Conservation (phyloP, 2,113 vertebrate species). For the Pantherophis guttatus region DNA sequence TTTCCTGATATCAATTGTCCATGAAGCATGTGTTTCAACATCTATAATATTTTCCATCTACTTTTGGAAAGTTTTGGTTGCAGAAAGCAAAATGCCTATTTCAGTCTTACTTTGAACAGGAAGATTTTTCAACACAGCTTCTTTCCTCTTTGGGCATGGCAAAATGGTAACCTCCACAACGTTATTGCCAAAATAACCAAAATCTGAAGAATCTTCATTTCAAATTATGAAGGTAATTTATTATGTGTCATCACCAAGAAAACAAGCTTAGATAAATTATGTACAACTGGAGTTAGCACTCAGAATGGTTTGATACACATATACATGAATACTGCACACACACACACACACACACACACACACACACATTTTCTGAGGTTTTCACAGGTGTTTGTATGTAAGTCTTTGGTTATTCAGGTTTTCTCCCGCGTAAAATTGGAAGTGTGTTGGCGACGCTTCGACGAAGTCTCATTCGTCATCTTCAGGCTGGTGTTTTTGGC, state of each 20-base stretch:
- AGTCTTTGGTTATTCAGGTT: too few relatives aligned
- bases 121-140: neutral
- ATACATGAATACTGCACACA: constrained; percentile 55
- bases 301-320: constrained; percentile 67
- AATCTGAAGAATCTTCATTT: neutral
- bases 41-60: neutral
- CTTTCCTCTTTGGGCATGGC: neutral
- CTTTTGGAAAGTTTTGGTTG: neutral
- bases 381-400: too few relatives aligned
- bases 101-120: neutral
- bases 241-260: constrained; percentile 49
- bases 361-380: neutral
- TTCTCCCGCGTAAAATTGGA: too few relatives aligned
- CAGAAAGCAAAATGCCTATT: neutral
- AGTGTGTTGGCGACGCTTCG: too few relatives aligned
- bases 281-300: constrained; percentile 44
- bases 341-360: neutral
- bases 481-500: too few relatives aligned
- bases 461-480: too few relatives aligned
- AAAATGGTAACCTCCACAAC: neutral
- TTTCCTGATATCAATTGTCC: neutral
- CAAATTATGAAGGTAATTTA: constrained; percentile 61
- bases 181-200: neutral
- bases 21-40: neutral
- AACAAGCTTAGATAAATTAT: constrained; percentile 48